Conservation (phyloP, 2,797 vertebrate species). For the Epinephelus coioides region DNA sequence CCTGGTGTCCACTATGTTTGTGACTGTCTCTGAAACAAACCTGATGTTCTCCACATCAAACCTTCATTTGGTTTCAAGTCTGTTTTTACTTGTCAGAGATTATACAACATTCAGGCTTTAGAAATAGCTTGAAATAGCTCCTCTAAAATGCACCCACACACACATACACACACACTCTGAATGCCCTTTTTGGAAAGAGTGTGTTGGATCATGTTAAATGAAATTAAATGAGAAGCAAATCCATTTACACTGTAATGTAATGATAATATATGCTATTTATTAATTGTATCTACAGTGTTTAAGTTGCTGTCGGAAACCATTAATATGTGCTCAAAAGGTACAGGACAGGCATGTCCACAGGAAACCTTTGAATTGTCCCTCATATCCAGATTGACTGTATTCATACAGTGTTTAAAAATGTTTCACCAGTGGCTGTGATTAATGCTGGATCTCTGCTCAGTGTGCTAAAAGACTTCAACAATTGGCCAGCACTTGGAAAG, state of each 20-base stretch:
- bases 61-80: constrained; percentile 13
- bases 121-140: constrained; percentile 20
- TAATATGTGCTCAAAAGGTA: constrained; percentile 1
- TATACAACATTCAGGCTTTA: constrained; percentile 26
- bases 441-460: neutral
- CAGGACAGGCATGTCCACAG: neutral
- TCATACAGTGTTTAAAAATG: neutral
- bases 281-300: constrained; percentile 20
- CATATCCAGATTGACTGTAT: neutral
- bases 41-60: constrained; percentile 6
- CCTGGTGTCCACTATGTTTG: constrained; percentile 4
- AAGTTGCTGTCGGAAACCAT: neutral
- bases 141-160: constrained; percentile 28
- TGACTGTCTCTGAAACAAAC: neutral
- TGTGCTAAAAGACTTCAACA: neutral
- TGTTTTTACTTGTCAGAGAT: constrained; percentile 20
- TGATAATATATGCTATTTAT: constrained; percentile 6
- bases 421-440: neutral
- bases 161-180: neutral
- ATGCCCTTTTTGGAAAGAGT: constrained; percentile 29
- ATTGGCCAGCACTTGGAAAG: neutral
- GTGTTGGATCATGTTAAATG: constrained; percentile 26
- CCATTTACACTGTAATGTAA: constrained; percentile 20
- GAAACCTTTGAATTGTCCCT: neutral
- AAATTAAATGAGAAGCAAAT: constrained; percentile 12